Evolutionary conservation across 2,888 invertebrate species (phyloP).

Genomic region (Phortica magna): DNA sequence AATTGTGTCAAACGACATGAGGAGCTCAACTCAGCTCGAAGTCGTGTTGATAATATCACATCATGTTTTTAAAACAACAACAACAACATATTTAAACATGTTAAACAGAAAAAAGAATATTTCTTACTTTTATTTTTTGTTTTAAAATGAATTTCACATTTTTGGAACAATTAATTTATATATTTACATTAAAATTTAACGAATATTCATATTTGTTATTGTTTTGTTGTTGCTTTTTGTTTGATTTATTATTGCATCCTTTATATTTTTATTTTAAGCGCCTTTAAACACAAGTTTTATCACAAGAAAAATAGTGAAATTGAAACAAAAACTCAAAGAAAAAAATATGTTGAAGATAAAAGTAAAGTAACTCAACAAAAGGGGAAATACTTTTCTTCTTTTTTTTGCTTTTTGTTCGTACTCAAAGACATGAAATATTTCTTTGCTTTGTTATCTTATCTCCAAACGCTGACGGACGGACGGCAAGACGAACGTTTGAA

Average conservation of each 20-base stretch:
- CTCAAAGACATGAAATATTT: conserved; percentile 11
- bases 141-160: not conserved
- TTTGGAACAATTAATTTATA: not conserved
- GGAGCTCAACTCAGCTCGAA: no score
- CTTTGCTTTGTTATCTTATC: not conserved
- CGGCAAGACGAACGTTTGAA: not conserved
- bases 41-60: no score
- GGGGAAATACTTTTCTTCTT: conserved; percentile 4
- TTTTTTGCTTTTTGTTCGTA: not conserved
- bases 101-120: no score
- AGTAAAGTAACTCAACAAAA: not conserved
- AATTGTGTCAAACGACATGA: no score
- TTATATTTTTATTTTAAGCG: not conserved
- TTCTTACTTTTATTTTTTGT: no score
- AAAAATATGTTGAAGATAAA: not conserved
- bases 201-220: no score
- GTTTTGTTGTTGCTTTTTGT: no score
- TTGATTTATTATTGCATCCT: no score
- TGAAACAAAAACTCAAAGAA: not conserved
- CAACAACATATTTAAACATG: no score
- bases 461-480: not conserved
- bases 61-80: no score
- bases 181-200: no score
- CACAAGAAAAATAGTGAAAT: not conserved
- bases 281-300: not conserved